Percentiles rank a stretch among this genome's conserved stretches.
These are phyloP conservation scores for Porphyrio hochstetteri DNA, from an alignment of 2,113 vertebrate species.

Conservation along the genomic window DNA sequence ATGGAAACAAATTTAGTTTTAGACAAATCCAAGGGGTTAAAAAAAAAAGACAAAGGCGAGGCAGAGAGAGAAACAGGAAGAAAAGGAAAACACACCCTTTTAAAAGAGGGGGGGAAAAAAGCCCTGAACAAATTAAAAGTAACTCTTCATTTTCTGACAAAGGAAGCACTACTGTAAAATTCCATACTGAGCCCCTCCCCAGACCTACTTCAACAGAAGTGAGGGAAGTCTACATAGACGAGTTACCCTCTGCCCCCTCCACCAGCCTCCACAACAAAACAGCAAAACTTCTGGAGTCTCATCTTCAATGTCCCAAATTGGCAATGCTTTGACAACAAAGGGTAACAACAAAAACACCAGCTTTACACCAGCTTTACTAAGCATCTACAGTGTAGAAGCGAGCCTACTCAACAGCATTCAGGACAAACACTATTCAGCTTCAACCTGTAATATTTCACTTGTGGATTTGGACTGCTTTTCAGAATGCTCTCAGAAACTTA, in stretches of 20 bases:
- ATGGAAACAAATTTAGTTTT: not conserved
- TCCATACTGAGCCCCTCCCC: not conserved
- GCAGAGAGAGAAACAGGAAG: not conserved
- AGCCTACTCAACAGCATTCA: not conserved
- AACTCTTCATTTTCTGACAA: not conserved
- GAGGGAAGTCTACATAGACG: not conserved
- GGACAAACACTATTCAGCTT: not conserved
- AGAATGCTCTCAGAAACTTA: not conserved
- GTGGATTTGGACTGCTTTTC: not conserved
- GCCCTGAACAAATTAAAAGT: not conserved
- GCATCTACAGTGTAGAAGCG: not conserved
- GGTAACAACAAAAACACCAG: not conserved
- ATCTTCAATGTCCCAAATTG: not conserved
- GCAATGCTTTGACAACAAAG: not conserved
- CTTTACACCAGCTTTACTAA: not conserved
- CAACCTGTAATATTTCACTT: not conserved
- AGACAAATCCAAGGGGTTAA: not conserved
- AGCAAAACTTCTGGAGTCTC: not conserved
- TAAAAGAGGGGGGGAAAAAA: not conserved
- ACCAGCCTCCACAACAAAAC: not conserved
- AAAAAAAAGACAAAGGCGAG: too few relatives aligned
- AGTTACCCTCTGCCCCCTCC: not conserved
- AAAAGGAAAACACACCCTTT: not conserved
- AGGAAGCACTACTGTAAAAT: not conserved
- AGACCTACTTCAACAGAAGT: not conserved